A percentile compares a stretch with the other conserved stretches of the same genome.
These are phyloP conservation scores for Platygyra sinensis DNA, from an alignment of 64 coral and sea anemone species.

Conservation along the genomic window DNA sequence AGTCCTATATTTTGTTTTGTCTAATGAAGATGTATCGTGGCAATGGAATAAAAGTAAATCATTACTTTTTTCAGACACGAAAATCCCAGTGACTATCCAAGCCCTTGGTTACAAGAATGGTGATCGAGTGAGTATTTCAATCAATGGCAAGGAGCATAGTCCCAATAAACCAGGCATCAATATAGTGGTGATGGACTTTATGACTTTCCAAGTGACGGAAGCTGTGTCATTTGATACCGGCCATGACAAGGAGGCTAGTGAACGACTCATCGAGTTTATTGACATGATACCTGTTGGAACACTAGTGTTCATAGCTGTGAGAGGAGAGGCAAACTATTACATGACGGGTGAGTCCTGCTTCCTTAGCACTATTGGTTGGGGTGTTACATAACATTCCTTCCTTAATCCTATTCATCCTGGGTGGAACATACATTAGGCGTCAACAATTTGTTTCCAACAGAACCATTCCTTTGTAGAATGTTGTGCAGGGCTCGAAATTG, in stretches of 20 bases:
- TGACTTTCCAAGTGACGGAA: constrained; percentile 77
- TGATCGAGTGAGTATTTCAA: constrained; percentile 67
- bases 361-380: too few species aligned
- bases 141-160: constrained; percentile 83
- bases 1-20: too few species aligned
- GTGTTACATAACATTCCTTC: too few species aligned
- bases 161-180: constrained; percentile 86
- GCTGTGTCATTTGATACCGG: constrained; percentile 86
- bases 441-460: too few species aligned
- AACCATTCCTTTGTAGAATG: too few species aligned
- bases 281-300: constrained; percentile 67
- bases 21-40: too few species aligned
- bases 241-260: constrained; percentile 60
- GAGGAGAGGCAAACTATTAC: constrained; percentile 89
- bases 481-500: too few species aligned
- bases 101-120: constrained; percentile 64
- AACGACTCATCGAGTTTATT: constrained; percentile 72
- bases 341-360: constrained; percentile 66
- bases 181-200: constrained; percentile 84
- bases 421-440: too few species aligned
- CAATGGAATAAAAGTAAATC: too few species aligned
- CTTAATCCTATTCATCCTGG: too few species aligned
- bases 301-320: constrained; percentile 72
- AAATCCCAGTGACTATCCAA: constrained; percentile 68
- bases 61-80: constrained; percentile 57